Percentiles rank a stretch among this genome's conserved stretches.
phyloP scores from a whole-genome alignment of 2,888 invertebrate species.

The Aphodius granarius region DNA sequence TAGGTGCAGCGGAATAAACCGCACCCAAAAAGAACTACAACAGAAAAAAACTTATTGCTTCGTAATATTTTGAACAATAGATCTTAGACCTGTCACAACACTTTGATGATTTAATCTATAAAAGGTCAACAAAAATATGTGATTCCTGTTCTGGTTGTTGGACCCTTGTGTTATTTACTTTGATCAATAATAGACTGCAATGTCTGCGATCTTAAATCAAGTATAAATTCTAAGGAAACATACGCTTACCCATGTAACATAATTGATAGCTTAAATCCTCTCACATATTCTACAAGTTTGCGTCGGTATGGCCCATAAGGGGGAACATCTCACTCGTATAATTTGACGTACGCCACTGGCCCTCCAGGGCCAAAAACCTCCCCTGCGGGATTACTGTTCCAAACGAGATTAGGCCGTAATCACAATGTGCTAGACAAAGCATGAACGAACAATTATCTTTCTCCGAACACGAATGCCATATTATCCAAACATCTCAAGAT shows the following conservation, averaged over 20 bases:
- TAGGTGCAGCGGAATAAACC: no score
- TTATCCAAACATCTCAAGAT: no score
- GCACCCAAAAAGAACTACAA: no score
- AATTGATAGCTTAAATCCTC: background rate
- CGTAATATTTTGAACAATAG: no score
- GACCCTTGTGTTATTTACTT: no score
- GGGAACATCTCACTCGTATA: conserved; percentile 2
- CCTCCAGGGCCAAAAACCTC: conserved; percentile 34
- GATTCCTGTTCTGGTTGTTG: no score
- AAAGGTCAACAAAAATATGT: no score
- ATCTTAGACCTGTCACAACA: no score
- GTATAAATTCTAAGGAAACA: background rate
- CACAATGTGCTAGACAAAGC: conserved; percentile 29
- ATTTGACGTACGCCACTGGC: conserved; percentile 24
- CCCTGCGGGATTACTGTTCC: conserved; percentile 42
- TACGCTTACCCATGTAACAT: background rate
- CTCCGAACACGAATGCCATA: background rate
- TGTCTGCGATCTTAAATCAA: background rate
- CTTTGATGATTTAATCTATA: no score
- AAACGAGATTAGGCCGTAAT: conserved; percentile 48
- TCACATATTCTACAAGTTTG: background rate
- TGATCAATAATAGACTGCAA: no score
- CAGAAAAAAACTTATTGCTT: no score
- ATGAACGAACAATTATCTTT: background rate
- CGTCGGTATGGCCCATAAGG: background rate